phyloP scores from a whole-genome alignment of 2,888 invertebrate genomes.

The Itoplectis maculator region DNA sequence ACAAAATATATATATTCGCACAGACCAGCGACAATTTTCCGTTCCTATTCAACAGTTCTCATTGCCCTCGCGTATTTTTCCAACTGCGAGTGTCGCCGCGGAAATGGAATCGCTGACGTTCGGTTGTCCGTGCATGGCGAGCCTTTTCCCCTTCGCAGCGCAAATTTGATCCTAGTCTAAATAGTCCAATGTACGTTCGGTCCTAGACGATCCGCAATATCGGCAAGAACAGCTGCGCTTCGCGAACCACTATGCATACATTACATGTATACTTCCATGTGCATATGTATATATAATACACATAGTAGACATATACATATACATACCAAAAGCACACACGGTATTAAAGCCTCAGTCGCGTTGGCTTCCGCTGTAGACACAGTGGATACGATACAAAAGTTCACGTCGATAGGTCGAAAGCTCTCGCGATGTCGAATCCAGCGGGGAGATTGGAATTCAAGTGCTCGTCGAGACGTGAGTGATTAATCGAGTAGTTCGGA shows the following conservation, averaged over 20 bases:
- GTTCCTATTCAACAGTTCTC: no score
- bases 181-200: not conserved
- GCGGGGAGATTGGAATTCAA: constrained; percentile 34
- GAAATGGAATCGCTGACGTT: not conserved
- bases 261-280: no score
- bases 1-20: no score
- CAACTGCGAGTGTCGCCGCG: not conserved
- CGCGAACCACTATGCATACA: not conserved
- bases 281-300: no score
- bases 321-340: not conserved
- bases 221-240: not conserved
- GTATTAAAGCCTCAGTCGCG: not conserved
- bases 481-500: constrained; percentile 35
- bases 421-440: not conserved
- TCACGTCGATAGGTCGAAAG: not conserved
- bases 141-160: not conserved
- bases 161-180: not conserved
- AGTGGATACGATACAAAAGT: not conserved
- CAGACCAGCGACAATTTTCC: no score
- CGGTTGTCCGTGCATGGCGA: not conserved
- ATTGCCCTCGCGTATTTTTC: not conserved
- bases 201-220: not conserved
- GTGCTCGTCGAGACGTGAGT: constrained; percentile 41
- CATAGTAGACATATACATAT: no score
- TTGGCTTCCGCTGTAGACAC: not conserved